A percentile compares a stretch with the other conserved stretches of the same genome.
phyloP scores from a whole-genome alignment of 2,113 vertebrate species.

The Neolamprologus variostigma region DNA sequence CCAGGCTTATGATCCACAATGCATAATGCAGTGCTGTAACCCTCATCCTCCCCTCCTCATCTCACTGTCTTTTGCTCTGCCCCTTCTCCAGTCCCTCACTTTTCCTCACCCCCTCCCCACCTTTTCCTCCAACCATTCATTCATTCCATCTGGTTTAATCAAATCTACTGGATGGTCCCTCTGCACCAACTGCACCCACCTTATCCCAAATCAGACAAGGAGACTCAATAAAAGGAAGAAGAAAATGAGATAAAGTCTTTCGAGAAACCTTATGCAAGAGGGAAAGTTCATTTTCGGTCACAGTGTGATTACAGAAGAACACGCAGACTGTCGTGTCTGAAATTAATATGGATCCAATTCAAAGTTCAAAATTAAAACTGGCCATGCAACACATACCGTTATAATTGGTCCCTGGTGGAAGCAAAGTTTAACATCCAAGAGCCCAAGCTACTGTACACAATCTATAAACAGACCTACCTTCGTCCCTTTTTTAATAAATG shows the following conservation, averaged over 20 bases:
- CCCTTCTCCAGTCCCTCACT: neutral
- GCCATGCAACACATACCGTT: neutral
- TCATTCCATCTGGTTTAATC: slow-evolving; percentile 38
- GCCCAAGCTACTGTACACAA: neutral
- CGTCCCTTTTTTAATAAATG: neutral
- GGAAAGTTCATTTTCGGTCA: neutral
- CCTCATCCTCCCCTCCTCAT: neutral
- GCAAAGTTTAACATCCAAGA: neutral
- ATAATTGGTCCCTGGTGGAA: neutral
- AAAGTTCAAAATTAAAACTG: neutral
- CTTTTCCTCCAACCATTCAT: neutral
- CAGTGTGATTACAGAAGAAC: neutral
- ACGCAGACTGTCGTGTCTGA: neutral
- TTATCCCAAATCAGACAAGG: neutral
- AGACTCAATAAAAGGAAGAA: neutral
- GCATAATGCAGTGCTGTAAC: slow-evolving; percentile 57
- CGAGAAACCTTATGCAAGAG: neutral
- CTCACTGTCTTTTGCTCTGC: neutral
- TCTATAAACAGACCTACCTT: neutral
- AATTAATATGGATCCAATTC: neutral
- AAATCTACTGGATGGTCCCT: neutral
- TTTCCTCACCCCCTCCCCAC: neutral
- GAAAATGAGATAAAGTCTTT: neutral
- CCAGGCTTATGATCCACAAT: slow-evolving; percentile 33
- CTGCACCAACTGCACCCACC: neutral